Evolutionary conservation across 2,113 vertebrate species (phyloP), one percentile per base, ranked within the genome.

Genomic region (Sakesphorus luctuosus): DNA sequence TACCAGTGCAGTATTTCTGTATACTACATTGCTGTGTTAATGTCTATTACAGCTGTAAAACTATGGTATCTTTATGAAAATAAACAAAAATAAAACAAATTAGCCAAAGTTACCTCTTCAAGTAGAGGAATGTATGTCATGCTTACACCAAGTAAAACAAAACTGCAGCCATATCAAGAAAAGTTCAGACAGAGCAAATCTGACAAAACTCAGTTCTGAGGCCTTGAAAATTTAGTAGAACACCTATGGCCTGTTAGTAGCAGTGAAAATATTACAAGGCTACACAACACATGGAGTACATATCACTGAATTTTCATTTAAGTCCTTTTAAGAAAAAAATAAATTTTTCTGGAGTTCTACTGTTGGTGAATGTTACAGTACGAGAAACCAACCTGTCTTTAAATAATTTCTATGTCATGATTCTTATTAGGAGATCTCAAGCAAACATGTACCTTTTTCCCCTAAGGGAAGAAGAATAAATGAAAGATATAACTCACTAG

Each of bases 251-350:
- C 15, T 49, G 20, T 15, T 24, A 44, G 8, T 43, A 38, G 8
- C 38, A 74, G 18, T 35, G 31, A 18, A 11, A 53, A 26, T 26
- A 7, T 43, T 31, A 23, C 7, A 65, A 66, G 8, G 24, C 7
- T 65, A 36, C 10, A 12, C 3, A 52, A 40, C 5, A 66, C 25
- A 40, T 2, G 53, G 10, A 7, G 11, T 35, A 35, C 0, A 0
- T 61, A 44, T 18, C 10, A 12, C 8, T 44, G 38, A 9, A 9
- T 52, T 76, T 43, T 44, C 21, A 40, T 73, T 50, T 23, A 40
- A 35, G 13, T 66, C 7, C 16, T 80, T 61, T 18, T 1, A 62
- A 8, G 21, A 20, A 35, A 65, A 35, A 71, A 65, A 43, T 0
- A 50, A 23, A 1, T 38, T 82, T 74, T 55, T 38, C 38, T 59